Conservation (phyloP, 37 sponge, comb jelly and placozoan genomes). For the Petrosia ficiformis region DNA sequence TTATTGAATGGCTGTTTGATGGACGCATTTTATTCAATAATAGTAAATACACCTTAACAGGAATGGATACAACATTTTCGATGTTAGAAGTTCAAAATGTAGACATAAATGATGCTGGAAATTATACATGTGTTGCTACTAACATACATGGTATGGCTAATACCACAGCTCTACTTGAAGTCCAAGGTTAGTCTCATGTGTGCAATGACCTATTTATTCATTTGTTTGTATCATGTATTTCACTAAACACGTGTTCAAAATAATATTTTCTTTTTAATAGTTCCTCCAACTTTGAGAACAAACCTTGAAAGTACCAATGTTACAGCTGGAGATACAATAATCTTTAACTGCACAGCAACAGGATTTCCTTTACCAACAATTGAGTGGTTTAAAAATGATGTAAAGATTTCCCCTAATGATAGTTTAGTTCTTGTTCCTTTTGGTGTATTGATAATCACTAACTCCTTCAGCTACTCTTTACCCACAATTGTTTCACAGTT, state of each 20-base stretch:
- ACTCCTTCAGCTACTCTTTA: background rate
- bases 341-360: background rate
- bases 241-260: no score
- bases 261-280: background rate
- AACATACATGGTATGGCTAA: background rate
- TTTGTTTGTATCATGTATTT: no score
- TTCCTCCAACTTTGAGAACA: no score
- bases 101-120: background rate
- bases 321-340: background rate
- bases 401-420: no score
- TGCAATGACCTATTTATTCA: no score
- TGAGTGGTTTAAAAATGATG: background rate
- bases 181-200: no score
- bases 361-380: background rate
- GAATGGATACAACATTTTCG: background rate
- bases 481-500: background rate
- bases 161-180: background rate
- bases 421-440: no score
- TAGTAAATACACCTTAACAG: background rate
- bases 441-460: background rate
- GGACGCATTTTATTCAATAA: background rate
- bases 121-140: background rate
- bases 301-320: no score
- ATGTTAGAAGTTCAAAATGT: background rate
- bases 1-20: background rate